Percentiles rank a stretch among this genome's conserved stretches.
These are phyloP conservation scores for Platyura marginata DNA, from an alignment of 1,140 invertebrate species.

Conservation along the genomic window DNA sequence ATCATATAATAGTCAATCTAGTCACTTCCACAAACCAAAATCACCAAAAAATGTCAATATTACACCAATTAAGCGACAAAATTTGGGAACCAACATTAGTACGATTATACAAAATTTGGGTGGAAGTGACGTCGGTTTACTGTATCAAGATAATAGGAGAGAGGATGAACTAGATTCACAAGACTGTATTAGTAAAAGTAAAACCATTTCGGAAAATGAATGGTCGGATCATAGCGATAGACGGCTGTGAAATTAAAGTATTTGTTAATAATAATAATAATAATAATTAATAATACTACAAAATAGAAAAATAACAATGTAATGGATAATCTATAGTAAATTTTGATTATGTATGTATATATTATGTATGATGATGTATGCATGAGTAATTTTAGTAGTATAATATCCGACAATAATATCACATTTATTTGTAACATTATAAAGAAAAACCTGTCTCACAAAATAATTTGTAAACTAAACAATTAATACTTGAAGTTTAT, in stretches of 20 bases:
- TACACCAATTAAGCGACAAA: conserved; percentile 8
- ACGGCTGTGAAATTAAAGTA: conserved; percentile 11
- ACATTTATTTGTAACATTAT: no score
- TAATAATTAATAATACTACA: no score
- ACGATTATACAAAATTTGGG: conserved; percentile 23
- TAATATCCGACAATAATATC: no score
- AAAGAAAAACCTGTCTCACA: no score
- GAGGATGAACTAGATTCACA: conserved; percentile 1
- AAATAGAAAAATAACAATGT: no score
- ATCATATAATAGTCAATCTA: conserved; percentile 7
- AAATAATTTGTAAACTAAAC: no score
- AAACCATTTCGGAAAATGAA: conserved; percentile 4
- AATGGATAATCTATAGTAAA: no score
- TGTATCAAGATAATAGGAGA: conserved; percentile 10
- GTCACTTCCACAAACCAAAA: conserved; percentile 8
- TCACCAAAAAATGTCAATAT: conserved; percentile 4
- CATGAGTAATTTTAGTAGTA: no score
- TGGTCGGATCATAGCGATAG: conserved; percentile 8
- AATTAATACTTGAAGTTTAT: no score
- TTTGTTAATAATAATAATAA: no score
- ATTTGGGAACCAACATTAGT: conserved; percentile 20
- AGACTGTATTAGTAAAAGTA: conserved; percentile 3
- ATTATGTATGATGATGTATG: no score
- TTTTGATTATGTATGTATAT: no score
- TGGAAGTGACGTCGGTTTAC: conserved; percentile 17